phyloP scores from a whole-genome alignment of 2,888 invertebrate species.

The Seira musarum region DNA sequence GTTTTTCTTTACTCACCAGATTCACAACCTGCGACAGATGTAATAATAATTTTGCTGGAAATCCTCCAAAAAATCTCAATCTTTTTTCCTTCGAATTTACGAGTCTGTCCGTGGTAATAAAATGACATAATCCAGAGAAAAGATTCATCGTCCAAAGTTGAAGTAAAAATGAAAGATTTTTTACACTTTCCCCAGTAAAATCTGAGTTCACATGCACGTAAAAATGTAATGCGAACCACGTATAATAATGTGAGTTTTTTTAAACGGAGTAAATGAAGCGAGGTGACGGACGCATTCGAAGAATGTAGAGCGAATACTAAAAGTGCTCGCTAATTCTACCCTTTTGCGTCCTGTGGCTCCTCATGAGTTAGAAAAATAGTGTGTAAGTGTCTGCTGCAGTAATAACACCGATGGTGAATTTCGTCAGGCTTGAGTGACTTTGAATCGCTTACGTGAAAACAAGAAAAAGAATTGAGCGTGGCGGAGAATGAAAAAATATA shows the following conservation, averaged over 20 bases:
- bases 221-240: constrained; percentile 40
- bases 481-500: not conserved
- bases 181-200: constrained; percentile 25
- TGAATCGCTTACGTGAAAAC: not conserved
- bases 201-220: constrained; percentile 33
- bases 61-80: constrained; percentile 54
- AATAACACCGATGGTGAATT: not conserved
- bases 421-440: not conserved
- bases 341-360: constrained; percentile 21
- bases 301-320: constrained; percentile 27
- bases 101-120: constrained; percentile 59
- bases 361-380: too few species aligned
- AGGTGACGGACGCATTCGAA: constrained; percentile 45
- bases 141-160: not conserved
- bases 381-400: not conserved
- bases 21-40: constrained; percentile 11
- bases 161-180: too few species aligned
- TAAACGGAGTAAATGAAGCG: constrained; percentile 52
- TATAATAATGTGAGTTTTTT: constrained; percentile 44
- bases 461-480: too few species aligned
- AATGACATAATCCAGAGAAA: constrained; percentile 56
- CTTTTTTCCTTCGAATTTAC: constrained; percentile 55
- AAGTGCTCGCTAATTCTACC: constrained; percentile 46
- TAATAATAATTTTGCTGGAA: constrained; percentile 43
- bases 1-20: constrained; percentile 22